Evolutionary conservation across 2,797 vertebrate genomes (phyloP).

Genomic region (Neosalanx taihuensis): DNA sequence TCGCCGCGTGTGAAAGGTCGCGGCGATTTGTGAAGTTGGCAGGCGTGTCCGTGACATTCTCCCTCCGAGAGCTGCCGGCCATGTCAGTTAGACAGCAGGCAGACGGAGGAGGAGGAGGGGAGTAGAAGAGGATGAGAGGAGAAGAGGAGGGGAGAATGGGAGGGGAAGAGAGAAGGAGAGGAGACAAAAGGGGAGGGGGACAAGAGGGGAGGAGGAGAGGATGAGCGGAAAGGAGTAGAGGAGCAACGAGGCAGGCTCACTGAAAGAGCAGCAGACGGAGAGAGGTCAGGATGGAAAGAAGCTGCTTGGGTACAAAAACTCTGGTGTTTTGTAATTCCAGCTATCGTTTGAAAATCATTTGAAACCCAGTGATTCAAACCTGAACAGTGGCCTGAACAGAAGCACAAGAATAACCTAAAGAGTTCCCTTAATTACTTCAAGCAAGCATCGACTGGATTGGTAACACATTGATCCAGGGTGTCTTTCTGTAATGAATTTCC

Average conservation of each 20-base stretch:
- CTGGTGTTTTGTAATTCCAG: background rate
- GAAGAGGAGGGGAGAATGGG: background rate
- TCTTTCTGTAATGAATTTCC: conserved; percentile 36
- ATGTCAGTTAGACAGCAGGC: conserved; percentile 31
- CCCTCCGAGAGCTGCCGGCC: conserved; percentile 31
- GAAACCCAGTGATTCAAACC: conserved; percentile 25
- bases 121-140: background rate
- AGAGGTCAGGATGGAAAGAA: background rate
- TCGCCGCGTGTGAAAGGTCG: conserved; percentile 52
- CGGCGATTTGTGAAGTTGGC: conserved; percentile 64
- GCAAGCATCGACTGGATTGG: conserved; percentile 31
- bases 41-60: conserved; percentile 26
- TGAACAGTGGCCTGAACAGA: conserved; percentile 35
- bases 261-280: background rate
- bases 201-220: background rate
- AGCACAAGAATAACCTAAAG: conserved; percentile 15
- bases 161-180: background rate
- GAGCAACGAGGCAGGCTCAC: background rate
- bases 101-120: conserved; percentile 2
- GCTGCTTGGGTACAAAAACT: too few species aligned
- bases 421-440: background rate
- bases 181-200: background rate
- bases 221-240: too few species aligned
- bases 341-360: background rate
- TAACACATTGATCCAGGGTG: conserved; percentile 37